Percentiles rank a stretch among this genome's conserved stretches.
These are phyloP conservation scores for Scelioninae gen. 1 DNA, from an alignment of 2,888 invertebrate species.

Conservation along the genomic window DNA sequence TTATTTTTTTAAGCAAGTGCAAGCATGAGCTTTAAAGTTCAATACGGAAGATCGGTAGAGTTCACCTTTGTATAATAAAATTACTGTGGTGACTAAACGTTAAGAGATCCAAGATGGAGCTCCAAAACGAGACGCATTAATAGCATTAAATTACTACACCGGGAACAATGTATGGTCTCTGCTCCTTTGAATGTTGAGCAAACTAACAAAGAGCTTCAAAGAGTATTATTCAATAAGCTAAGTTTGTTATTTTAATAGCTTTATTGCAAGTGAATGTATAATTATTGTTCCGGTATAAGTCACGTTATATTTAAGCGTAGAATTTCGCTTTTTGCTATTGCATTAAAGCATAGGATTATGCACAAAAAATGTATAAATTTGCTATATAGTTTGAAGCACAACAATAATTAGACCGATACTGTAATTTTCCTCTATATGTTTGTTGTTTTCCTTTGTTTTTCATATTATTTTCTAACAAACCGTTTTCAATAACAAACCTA, in stretches of 20 bases:
- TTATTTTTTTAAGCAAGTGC: too few relatives aligned
- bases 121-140: conserved; percentile 57
- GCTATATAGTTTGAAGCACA: too few relatives aligned
- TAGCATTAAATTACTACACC: conserved; percentile 48
- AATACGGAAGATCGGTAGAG: background rate
- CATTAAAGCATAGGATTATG: background rate
- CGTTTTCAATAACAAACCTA: too few relatives aligned
- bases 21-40: background rate
- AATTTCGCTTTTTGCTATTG: background rate
- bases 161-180: conserved; percentile 30
- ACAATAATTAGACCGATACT: too few relatives aligned
- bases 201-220: conserved; percentile 53
- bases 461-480: too few relatives aligned
- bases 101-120: conserved; percentile 39
- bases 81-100: conserved; percentile 9
- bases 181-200: conserved; percentile 47
- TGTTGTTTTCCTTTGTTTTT: too few relatives aligned
- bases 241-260: conserved; percentile 56
- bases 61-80: conserved; percentile 17
- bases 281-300: conserved; percentile 13
- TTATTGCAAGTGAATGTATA: conserved; percentile 8
- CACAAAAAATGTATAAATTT: background rate
- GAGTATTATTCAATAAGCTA: conserved; percentile 46
- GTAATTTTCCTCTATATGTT: too few relatives aligned
- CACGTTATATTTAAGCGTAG: conserved; percentile 6